Conservation (phyloP, 2,113 vertebrate species). For the Nibea albiflora region DNA sequence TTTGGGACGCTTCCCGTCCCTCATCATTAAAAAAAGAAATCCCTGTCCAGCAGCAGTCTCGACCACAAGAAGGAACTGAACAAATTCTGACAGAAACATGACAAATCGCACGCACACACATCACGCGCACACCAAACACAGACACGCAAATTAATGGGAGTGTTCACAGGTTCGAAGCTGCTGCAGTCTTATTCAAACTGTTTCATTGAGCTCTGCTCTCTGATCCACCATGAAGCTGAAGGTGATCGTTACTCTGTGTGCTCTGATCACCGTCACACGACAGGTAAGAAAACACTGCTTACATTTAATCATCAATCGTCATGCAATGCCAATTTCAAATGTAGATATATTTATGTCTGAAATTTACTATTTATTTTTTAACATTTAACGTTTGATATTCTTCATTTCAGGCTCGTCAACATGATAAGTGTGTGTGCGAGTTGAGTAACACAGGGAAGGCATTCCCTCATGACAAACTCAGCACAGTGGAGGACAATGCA, state of each 20-base stretch:
- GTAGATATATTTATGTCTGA: background rate
- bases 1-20: too few species aligned
- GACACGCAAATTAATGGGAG: constrained; percentile 7
- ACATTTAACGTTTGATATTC: background rate
- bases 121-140: background rate
- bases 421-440: constrained; percentile 75
- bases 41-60: background rate
- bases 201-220: constrained; percentile 5
- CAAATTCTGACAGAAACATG: background rate
- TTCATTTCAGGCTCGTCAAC: constrained; percentile 27
- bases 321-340: background rate
- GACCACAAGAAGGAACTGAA: constrained; percentile 50
- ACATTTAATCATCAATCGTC: background rate
- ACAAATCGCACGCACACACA: too few species aligned
- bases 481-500: constrained; percentile 18
- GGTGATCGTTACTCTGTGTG: constrained; percentile 32
- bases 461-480: constrained; percentile 75
- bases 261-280: constrained; percentile 46
- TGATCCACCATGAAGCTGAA: constrained; percentile 53
- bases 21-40: too few species aligned
- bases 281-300: constrained; percentile 69
- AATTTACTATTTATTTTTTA: background rate
- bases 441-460: constrained; percentile 49
- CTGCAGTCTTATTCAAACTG: background rate
- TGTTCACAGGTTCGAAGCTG: constrained; percentile 9